Evolutionary conservation across 2,888 invertebrate genomes (phyloP).

Genomic region (Caenorhabditis afra): DNA sequence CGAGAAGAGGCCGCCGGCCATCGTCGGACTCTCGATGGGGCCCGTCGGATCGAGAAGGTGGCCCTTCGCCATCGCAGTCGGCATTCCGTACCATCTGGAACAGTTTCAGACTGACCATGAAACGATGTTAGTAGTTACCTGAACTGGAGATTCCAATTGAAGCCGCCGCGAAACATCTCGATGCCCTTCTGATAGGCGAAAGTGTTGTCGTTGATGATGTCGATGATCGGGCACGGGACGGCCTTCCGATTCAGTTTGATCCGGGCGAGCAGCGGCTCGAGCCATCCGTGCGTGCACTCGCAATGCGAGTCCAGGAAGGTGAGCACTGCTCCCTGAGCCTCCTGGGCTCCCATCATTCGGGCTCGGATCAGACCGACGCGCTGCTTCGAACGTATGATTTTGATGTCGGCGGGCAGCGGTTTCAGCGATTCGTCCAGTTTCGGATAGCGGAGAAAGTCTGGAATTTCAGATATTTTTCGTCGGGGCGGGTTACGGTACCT

Average conservation of each 20-base stretch:
- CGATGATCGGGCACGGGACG: constrained; percentile 90
- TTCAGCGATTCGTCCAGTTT: constrained; percentile 66
- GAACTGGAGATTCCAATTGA: constrained; percentile 97
- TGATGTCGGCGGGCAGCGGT: constrained; percentile 85
- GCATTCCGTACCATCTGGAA: constrained; percentile 83
- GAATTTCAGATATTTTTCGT: constrained; percentile 21
- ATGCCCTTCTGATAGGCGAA: constrained; percentile 93
- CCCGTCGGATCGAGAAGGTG: constrained; percentile 84
- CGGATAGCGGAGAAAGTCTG: constrained; percentile 72
- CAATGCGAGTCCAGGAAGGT: constrained; percentile 99
- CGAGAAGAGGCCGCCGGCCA: constrained; percentile 95
- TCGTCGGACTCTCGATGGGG: constrained; percentile 87
- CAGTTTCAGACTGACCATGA: too few species aligned
- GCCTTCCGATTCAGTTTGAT: constrained; percentile 90
- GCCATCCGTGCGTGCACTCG: constrained; percentile 97
- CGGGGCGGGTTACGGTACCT: constrained; percentile 63
- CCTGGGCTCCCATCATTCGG: constrained; percentile 91
- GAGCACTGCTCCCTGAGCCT: constrained; percentile 91
- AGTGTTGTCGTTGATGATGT: constrained; percentile 95
- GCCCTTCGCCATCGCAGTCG: constrained; percentile 80
- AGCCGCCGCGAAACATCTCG: constrained; percentile 97
- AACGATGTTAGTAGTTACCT: constrained; percentile 38
- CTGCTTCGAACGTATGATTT: constrained; percentile 88
- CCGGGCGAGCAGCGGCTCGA: constrained; percentile 93
- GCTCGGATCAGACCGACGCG: constrained; percentile 97